These are phyloP conservation scores for Epinephelus cyanopodus DNA, from an alignment of 2,113 vertebrate species.

Conservation along the genomic window DNA sequence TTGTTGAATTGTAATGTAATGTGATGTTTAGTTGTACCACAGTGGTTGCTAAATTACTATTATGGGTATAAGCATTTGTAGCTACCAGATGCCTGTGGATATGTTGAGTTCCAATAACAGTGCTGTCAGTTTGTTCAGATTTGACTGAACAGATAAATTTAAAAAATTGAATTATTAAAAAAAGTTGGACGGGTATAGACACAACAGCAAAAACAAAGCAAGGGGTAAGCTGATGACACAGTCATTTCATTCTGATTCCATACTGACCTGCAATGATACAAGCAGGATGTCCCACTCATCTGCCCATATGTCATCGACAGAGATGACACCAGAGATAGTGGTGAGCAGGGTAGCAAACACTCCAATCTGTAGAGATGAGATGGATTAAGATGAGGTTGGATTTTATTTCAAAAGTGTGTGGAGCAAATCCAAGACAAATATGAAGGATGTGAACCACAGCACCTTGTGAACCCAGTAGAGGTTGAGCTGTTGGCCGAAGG, in stretches of 20 bases:
- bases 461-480: constrained; percentile 99
- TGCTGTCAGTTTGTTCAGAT: no score
- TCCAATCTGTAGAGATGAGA: constrained; percentile 85
- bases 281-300: constrained; percentile 94
- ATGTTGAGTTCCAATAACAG: no score
- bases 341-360: constrained; percentile 88
- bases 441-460: constrained; percentile 14
- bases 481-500: constrained; percentile 95
- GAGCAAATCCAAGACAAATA: background rate
- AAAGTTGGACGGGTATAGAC: background rate
- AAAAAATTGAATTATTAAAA: no score
- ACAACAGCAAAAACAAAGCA: background rate
- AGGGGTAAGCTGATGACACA: background rate
- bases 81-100: no score
- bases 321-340: constrained; percentile 90
- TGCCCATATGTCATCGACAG: constrained; percentile 92
- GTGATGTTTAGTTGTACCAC: no score
- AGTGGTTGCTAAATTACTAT: no score
- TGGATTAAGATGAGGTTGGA: background rate
- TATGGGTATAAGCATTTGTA: no score
- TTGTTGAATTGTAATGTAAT: no score
- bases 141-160: no score
- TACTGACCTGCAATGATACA: constrained; percentile 91
- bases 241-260: background rate
- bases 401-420: background rate